These are phyloP conservation scores for Solenodon paradoxus DNA, from an alignment of 2,113 vertebrate genomes.

Conservation along the genomic window DNA sequence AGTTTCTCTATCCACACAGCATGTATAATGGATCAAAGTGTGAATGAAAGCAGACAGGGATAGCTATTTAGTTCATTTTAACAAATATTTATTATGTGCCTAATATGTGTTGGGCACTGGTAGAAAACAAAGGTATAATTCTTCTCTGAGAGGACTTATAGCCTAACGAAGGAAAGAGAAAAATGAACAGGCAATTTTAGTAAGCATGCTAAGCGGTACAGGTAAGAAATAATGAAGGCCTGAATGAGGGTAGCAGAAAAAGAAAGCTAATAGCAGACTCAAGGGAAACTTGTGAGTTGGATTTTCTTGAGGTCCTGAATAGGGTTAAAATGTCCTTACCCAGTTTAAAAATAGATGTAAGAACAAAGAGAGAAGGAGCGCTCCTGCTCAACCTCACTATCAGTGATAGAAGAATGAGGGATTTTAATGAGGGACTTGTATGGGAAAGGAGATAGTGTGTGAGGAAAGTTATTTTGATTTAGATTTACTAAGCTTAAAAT, in stretches of 20 bases:
- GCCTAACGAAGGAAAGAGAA: neutral
- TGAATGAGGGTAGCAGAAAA: neutral
- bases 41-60: neutral
- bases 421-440: neutral
- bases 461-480: neutral
- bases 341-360: neutral
- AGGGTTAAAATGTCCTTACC: neutral
- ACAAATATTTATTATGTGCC: conserved; percentile 37
- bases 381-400: neutral
- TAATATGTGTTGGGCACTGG: neutral
- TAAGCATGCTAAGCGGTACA: neutral
- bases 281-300: neutral
- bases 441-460: neutral
- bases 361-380: neutral
- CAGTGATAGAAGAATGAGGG: neutral
- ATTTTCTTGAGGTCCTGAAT: neutral
- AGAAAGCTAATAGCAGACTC: neutral
- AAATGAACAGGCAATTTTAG: conserved; percentile 4
- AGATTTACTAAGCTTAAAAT: neutral
- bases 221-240: neutral
- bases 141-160: neutral
- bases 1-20: neutral
- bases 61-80: conserved; percentile 39
- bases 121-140: conserved; percentile 5
- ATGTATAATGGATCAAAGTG: conserved; percentile 17